Conservation (phyloP, 2,113 vertebrate genomes). For the Pardalotus punctatus region DNA sequence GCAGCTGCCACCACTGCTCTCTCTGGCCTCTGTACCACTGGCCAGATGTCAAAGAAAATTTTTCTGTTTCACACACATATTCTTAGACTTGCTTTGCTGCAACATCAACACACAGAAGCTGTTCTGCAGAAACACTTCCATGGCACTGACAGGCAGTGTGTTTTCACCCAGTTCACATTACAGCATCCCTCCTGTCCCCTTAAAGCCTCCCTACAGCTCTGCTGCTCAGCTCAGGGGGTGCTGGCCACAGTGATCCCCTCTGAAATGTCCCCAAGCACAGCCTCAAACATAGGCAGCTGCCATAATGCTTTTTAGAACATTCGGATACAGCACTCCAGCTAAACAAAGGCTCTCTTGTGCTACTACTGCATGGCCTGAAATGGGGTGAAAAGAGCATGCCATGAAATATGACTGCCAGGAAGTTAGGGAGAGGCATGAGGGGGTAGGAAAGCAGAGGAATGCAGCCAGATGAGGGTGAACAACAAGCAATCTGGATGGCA, state of each 20-base stretch:
- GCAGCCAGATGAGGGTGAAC: neutral
- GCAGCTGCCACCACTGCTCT: neutral
- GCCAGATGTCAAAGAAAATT: fast-evolving
- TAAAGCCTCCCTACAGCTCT: neutral
- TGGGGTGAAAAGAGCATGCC: neutral
- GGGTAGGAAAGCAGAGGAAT: neutral
- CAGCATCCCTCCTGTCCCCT: neutral
- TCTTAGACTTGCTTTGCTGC: fast-evolving
- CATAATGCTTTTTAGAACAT: neutral
- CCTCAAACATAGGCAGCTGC: neutral
- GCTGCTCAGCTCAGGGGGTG: neutral
- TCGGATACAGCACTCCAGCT: neutral
- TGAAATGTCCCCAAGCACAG: fast-evolving
- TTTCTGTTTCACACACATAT: neutral
- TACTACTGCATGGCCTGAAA: neutral
- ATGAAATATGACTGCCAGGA: neutral
- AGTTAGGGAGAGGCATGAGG: neutral
- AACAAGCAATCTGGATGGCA: neutral
- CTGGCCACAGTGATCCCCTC: neutral
- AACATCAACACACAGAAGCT: neutral
- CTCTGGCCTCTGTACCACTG: neutral
- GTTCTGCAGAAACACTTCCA: neutral
- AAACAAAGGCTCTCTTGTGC: conserved; percentile 12
- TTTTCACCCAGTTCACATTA: neutral
- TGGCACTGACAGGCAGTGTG: fast-evolving